phyloP scores from a whole-genome alignment of 2,888 invertebrate species.

The Molanna angustata region DNA sequence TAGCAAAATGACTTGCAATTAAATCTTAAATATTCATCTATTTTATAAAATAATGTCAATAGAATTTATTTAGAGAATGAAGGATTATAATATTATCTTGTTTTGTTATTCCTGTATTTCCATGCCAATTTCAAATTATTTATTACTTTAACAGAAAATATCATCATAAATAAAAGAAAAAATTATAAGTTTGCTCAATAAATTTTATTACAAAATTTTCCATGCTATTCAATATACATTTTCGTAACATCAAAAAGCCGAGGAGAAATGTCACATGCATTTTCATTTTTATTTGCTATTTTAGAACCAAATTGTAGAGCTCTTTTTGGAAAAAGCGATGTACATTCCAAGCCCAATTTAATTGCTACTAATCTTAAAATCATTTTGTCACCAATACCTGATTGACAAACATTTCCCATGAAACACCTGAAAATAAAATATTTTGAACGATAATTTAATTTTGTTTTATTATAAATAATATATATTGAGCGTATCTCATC shows the following conservation, averaged over 20 bases:
- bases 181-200: no score
- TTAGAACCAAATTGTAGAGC: slow-evolving; percentile 97
- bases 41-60: no score
- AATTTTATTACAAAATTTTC: no score
- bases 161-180: no score
- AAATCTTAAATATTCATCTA: no score
- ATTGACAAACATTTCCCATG: slow-evolving; percentile 56
- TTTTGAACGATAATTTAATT: slow-evolving; percentile 6
- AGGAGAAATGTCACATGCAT: slow-evolving; percentile 72
- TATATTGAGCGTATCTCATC: background rate
- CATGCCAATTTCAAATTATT: no score
- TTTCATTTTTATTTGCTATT: slow-evolving; percentile 89
- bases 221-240: no score
- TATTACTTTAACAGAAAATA: no score
- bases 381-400: slow-evolving; percentile 92
- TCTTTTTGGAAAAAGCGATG: slow-evolving; percentile 76
- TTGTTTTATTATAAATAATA: background rate
- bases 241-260: background rate
- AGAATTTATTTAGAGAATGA: no score
- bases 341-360: slow-evolving; percentile 61
- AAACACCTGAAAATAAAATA: slow-evolving; percentile 50
- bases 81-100: no score
- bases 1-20: no score
- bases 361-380: slow-evolving; percentile 73
- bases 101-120: no score